A percentile compares a stretch with the other conserved stretches of the same genome.
phyloP scores from a whole-genome alignment of 1,140 invertebrate genomes.

The Zelostemma sp. region DNA sequence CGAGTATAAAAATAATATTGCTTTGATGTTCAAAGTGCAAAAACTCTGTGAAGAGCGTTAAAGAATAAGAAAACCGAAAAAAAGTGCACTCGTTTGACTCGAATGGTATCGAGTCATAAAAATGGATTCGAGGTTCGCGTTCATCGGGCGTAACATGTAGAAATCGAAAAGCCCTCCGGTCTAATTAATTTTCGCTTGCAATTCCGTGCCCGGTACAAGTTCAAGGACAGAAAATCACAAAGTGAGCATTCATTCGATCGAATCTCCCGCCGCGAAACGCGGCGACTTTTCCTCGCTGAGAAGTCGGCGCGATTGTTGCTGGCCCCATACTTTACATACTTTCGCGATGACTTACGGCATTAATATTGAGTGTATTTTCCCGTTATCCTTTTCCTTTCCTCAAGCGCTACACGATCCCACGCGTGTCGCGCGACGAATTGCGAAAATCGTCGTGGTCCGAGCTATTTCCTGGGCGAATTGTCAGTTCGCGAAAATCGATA shows the following conservation, averaged over 20 bases:
- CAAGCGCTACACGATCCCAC: background rate
- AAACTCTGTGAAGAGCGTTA: background rate
- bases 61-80: conserved; percentile 13
- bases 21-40: no score
- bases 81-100: conserved; percentile 16
- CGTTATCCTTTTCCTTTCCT: conserved; percentile 12
- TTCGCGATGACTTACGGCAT: conserved; percentile 9
- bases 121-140: conserved; percentile 40
- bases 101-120: conserved; percentile 26
- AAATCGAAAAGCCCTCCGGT: conserved; percentile 42
- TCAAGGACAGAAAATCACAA: background rate
- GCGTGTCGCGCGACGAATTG: background rate
- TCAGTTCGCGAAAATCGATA: conserved; percentile 1
- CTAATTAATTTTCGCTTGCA: conserved; percentile 21
- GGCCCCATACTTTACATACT: conserved; percentile 2
- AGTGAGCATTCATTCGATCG: background rate
- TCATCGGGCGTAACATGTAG: conserved; percentile 47
- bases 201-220: conserved; percentile 5
- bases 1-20: no score
- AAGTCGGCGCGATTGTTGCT: background rate
- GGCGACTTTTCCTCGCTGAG: background rate
- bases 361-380: conserved; percentile 10
- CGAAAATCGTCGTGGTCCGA: background rate
- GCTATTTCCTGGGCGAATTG: no score
- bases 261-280: background rate